Conservation (phyloP, 30 jellyfish, hydroid and myxozoan genomes). For the Chrysaora quinquecirrha region DNA sequence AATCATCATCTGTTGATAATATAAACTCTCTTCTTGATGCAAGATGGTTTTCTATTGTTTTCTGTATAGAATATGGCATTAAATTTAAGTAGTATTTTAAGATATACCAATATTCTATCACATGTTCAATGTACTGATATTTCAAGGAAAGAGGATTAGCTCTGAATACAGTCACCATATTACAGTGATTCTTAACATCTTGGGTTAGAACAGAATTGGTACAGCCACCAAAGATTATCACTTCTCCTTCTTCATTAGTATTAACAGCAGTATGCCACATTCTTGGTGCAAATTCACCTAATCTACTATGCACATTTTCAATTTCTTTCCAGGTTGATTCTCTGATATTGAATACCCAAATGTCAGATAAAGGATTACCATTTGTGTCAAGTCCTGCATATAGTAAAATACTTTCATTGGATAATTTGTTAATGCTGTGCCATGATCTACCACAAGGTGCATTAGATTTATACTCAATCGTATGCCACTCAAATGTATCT, state of each 20-base stretch:
- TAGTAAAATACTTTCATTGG: conserved; percentile 46
- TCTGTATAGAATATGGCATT: conserved; percentile 13
- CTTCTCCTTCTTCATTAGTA: conserved; percentile 69
- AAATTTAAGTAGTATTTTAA: not conserved
- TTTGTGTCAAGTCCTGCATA: conserved; percentile 81
- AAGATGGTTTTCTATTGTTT: not conserved
- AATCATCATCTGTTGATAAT: no score
- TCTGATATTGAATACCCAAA: conserved; percentile 72
- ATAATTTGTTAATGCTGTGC: conserved; percentile 62
- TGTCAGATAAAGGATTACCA: conserved; percentile 69
- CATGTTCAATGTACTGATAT: conserved; percentile 11
- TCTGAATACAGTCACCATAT: conserved; percentile 6
- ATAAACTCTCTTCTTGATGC: not conserved
- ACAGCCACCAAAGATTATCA: conserved; percentile 90
- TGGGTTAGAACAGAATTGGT: conserved; percentile 51
- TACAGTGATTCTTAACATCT: conserved; percentile 45
- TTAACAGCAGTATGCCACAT: conserved; percentile 87
- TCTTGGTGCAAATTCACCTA: conserved; percentile 55
- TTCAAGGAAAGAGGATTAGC: conserved; percentile 28
- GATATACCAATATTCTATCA: not conserved
- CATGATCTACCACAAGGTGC: conserved; percentile 93
- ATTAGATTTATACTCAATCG: conserved; percentile 14
- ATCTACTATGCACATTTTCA: conserved; percentile 14
- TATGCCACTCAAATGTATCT: conserved; percentile 68
- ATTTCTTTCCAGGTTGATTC: conserved; percentile 67